phyloP scores from a whole-genome alignment of 2,797 vertebrate species.

The Bothrops alternatus region DNA sequence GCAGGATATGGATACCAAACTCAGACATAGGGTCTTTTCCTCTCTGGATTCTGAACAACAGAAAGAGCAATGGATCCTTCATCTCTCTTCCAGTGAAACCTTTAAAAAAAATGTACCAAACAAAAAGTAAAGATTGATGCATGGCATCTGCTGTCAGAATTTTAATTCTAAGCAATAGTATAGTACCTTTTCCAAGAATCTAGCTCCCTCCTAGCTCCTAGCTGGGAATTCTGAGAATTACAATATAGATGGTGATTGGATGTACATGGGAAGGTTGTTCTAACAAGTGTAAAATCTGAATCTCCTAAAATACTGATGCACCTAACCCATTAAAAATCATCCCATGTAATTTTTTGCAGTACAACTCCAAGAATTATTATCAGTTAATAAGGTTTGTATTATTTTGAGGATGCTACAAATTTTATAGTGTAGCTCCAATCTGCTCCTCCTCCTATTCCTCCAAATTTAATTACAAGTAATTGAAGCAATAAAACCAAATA shows the following conservation, averaged over 20 bases:
- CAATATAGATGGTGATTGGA: not conserved
- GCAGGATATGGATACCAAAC: not conserved
- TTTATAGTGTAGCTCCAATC: not conserved
- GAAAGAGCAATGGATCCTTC: constrained; percentile 77
- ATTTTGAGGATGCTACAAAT: not conserved
- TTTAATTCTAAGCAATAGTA: not conserved
- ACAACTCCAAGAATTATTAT: not conserved
- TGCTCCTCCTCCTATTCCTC: not conserved
- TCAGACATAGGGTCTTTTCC: constrained; percentile 75
- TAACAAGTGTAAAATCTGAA: not conserved
- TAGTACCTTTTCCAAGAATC: not conserved
- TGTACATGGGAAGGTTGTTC: not conserved
- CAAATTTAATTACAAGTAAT: not conserved
- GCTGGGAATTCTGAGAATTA: not conserved
- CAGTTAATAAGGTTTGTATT: not conserved
- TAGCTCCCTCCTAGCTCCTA: not conserved
- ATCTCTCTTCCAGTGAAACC: constrained; percentile 83
- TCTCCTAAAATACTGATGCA: not conserved
- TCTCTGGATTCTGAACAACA: constrained; percentile 82
- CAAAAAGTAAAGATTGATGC: not conserved
- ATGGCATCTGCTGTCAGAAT: not conserved
- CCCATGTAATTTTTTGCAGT: not conserved
- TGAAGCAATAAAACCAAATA: not conserved
- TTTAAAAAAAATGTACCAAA: constrained; percentile 51
- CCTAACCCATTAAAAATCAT: not conserved